Percentiles rank a stretch among this genome's conserved stretches.
Conservation (phyloP, 2,797 vertebrate genomes). For the Pangasius djambal region DNA sequence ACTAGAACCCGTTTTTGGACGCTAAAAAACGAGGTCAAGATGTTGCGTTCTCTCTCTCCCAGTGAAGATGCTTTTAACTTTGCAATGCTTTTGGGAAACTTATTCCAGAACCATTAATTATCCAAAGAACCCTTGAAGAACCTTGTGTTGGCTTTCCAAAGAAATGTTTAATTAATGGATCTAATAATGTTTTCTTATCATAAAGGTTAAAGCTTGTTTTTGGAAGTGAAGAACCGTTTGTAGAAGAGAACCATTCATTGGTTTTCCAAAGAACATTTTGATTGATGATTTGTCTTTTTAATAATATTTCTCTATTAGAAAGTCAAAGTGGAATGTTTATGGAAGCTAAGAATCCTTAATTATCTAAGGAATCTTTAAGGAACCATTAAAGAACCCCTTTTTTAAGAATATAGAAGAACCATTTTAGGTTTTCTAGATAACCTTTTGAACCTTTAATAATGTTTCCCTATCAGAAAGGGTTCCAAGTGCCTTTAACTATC, state of each 20-base stretch:
- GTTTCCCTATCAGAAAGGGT: neutral
- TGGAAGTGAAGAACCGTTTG: neutral
- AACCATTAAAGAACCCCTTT: neutral
- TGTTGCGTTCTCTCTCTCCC: neutral
- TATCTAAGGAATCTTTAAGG: neutral
- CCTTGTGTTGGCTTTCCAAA: neutral
- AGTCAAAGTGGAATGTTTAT: neutral
- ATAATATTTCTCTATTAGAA: neutral
- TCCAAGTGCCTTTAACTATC: neutral
- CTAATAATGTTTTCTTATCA: neutral
- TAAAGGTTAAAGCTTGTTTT: neutral
- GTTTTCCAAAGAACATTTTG: neutral
- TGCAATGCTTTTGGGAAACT: neutral
- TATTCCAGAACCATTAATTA: neutral
- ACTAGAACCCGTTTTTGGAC: neutral
- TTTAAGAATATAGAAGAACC: neutral
- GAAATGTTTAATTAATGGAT: neutral
- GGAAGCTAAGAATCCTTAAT: neutral
- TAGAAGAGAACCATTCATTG: neutral
- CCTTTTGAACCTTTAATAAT: neutral
- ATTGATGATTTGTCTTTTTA: neutral
- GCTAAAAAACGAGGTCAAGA: neutral
- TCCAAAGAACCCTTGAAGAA: neutral
- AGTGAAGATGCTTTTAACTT: neutral
- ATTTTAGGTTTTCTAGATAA: neutral